These are phyloP conservation scores for Oxycera nigricornis DNA, from an alignment of 2,888 invertebrate species.

Conservation along the genomic window DNA sequence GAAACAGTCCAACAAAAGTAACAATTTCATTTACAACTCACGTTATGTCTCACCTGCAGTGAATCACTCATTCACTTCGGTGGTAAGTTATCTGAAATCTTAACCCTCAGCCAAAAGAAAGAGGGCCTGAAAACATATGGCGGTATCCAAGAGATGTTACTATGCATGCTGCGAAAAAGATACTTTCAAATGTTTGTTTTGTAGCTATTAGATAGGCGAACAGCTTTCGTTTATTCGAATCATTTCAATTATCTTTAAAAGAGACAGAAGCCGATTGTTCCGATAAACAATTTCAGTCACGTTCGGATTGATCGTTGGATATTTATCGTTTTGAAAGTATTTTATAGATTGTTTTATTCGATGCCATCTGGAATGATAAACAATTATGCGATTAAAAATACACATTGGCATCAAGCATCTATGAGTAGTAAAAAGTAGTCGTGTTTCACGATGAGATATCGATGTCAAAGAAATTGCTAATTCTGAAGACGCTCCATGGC, in stretches of 20 bases:
- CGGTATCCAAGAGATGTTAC: neutral
- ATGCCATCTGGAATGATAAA: neutral
- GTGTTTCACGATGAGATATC: no score
- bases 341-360: neutral
- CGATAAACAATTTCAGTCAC: constrained; percentile 13
- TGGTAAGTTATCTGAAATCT: no score
- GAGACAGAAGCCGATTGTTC: neutral
- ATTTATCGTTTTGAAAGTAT: constrained; percentile 30
- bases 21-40: no score
- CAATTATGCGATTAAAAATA: no score
- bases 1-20: no score
- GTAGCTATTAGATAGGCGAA: neutral
- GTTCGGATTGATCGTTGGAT: constrained; percentile 9
- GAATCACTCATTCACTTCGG: no score
- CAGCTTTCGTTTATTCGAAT: neutral
- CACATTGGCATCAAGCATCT: no score
- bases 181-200: neutral
- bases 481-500: no score
- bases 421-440: no score
- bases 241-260: neutral
- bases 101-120: no score
- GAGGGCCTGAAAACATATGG: neutral
- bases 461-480: no score
- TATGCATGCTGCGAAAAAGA: neutral
- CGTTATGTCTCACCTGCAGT: no score